Percentiles rank a stretch among this genome's conserved stretches.
Conservation (phyloP, 2,888 invertebrate species). For the Caenorhabditis sp. region DNA sequence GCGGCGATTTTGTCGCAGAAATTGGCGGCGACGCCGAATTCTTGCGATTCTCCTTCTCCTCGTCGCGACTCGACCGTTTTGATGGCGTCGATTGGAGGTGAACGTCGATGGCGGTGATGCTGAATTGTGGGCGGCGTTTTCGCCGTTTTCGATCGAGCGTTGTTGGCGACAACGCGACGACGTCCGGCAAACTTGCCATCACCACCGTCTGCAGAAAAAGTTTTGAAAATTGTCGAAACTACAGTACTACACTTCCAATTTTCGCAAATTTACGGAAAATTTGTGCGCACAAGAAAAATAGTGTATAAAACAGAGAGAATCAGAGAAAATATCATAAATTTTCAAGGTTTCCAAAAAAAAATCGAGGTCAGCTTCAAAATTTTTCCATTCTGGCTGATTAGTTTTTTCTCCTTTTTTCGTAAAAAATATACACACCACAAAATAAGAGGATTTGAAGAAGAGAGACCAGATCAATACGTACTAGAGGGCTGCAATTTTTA, state of each 20-base stretch:
- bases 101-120: not conserved
- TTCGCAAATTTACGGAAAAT: too few relatives aligned
- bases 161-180: not conserved
- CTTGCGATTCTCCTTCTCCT: conserved; percentile 17
- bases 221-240: too few relatives aligned
- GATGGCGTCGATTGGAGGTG: not conserved
- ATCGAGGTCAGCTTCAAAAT: too few relatives aligned
- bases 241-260: too few relatives aligned
- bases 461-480: conserved; percentile 15
- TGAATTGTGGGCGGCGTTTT: not conserved
- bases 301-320: too few relatives aligned
- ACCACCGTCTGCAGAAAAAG: not conserved
- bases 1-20: not conserved
- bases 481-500: too few relatives aligned
- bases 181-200: not conserved
- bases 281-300: too few relatives aligned
- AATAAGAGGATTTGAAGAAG: not conserved
- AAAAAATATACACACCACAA: too few relatives aligned
- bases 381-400: too few relatives aligned
- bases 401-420: too few relatives aligned
- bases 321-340: too few relatives aligned
- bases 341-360: too few relatives aligned
- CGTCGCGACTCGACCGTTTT: conserved; percentile 1
- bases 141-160: not conserved
- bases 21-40: not conserved